A percentile compares a stretch with the other conserved stretches of the same genome.
Evolutionary conservation across 2,888 invertebrate species (phyloP).

Genomic region (Nipponacmea schrenckii): DNA sequence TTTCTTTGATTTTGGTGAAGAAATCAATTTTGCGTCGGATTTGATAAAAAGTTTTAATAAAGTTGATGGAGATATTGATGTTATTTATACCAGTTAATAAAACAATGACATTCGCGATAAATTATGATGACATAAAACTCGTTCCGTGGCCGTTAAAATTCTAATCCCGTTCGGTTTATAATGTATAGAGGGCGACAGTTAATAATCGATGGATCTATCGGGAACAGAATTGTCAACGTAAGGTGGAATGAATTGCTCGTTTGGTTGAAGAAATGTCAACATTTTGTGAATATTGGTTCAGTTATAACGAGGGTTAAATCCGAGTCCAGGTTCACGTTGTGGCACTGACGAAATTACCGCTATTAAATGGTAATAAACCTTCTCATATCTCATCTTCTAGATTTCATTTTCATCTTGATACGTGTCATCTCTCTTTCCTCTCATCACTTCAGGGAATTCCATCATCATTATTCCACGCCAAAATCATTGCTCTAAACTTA

Average conservation of each 20-base stretch:
- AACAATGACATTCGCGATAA: not conserved
- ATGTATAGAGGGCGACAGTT: conserved; percentile 15
- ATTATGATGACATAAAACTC: conserved; percentile 1
- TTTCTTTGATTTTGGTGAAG: not conserved
- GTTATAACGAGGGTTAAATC: conserved; percentile 28
- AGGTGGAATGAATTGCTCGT: conserved; percentile 33
- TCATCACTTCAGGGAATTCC: not conserved
- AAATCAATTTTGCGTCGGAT: conserved; percentile 15
- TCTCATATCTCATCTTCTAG: conserved; percentile 9
- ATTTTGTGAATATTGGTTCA: conserved; percentile 16
- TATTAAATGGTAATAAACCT: conserved; percentile 30
- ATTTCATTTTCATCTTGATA: conserved; percentile 25
- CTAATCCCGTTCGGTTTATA: conserved; percentile 25
- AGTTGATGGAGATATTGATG: not conserved
- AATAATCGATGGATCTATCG: conserved; percentile 15
- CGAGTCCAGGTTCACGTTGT: not conserved
- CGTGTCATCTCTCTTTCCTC: conserved; percentile 13
- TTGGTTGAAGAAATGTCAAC: conserved; percentile 20
- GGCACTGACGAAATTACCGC: conserved; percentile 22
- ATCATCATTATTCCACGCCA: too few species aligned
- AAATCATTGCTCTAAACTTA: too few species aligned
- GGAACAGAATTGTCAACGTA: conserved; percentile 23
- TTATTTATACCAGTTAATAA: not conserved
- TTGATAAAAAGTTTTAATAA: conserved; percentile 10
- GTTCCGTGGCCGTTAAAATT: conserved; percentile 24